Conservation (phyloP, 2,797 vertebrate genomes). For the Labeo calbasu region DNA sequence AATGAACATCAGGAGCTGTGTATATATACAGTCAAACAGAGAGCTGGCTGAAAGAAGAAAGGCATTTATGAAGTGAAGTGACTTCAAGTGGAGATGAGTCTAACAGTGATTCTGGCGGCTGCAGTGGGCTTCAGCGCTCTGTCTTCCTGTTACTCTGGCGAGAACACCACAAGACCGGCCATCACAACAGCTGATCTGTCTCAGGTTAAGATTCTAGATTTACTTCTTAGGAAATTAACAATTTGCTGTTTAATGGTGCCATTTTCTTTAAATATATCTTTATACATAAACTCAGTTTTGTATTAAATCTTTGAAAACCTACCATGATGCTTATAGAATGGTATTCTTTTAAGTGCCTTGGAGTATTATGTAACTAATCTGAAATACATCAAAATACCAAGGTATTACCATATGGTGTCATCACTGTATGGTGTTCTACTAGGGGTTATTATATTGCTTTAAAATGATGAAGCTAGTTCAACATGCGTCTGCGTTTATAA, state of each 20-base stretch:
- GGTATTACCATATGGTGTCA: not conserved
- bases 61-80: constrained; percentile 33
- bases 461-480: not conserved
- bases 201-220: constrained; percentile 36
- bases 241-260: not conserved
- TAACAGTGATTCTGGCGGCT: constrained; percentile 61
- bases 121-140: constrained; percentile 70
- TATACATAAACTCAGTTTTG: not conserved
- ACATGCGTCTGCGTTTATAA: not conserved
- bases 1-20: constrained; percentile 18
- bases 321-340: not conserved
- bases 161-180: constrained; percentile 12
- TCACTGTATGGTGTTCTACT: not conserved
- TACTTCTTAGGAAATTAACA: not conserved
- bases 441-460: not conserved
- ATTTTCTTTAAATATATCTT: not conserved
- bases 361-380: not conserved
- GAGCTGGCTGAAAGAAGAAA: constrained; percentile 13
- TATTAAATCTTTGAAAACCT: not conserved
- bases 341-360: not conserved
- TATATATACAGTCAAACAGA: not conserved
- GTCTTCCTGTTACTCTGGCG: constrained; percentile 49
- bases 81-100: constrained; percentile 49
- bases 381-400: not conserved
- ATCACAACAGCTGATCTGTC: constrained; percentile 26